Percentiles rank a stretch among this genome's conserved stretches.
These are phyloP conservation scores for Caradrina kadenii DNA, from an alignment of 2,888 invertebrate genomes.

Conservation along the genomic window DNA sequence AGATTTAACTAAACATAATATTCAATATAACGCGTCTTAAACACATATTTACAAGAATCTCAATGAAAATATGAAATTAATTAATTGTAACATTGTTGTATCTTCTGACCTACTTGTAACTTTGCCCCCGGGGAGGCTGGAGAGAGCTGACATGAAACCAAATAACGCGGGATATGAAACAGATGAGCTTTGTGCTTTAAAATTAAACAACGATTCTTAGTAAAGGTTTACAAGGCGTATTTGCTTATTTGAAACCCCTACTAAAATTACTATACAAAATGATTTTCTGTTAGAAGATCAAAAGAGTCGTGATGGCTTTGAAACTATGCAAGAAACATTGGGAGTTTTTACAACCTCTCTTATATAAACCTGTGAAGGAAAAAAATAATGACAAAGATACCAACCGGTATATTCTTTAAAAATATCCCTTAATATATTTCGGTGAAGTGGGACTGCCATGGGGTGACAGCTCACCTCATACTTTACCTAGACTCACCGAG, in stretches of 20 bases:
- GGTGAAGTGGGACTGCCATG: too few relatives aligned
- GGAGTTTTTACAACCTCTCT: too few relatives aligned
- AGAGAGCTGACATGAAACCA: conserved; percentile 48
- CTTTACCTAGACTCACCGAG: too few relatives aligned
- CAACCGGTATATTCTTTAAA: too few relatives aligned
- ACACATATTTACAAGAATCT: conserved; percentile 31
- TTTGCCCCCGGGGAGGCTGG: conserved; percentile 13
- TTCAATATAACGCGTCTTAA: conserved; percentile 19
- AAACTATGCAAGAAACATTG: background rate
- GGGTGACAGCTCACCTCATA: too few relatives aligned
- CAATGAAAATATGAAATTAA: conserved; percentile 44
- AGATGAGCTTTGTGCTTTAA: conserved; percentile 48
- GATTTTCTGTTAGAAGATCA: background rate
- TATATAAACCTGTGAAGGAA: too few relatives aligned
- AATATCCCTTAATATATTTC: too few relatives aligned
- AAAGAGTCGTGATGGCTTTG: background rate
- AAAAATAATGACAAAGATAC: too few relatives aligned
- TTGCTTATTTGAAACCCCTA: conserved; percentile 25
- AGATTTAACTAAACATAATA: background rate
- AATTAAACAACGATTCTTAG: conserved; percentile 41
- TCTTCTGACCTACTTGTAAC: conserved; percentile 48
- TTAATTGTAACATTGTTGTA: conserved; percentile 47
- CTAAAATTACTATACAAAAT: background rate
- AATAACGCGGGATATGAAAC: conserved; percentile 39
- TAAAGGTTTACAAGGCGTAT: conserved; percentile 13